A percentile compares a stretch with the other conserved stretches of the same genome.
phyloP scores from a whole-genome alignment of 1,140 invertebrate genomes.

The Linepithema humile region DNA sequence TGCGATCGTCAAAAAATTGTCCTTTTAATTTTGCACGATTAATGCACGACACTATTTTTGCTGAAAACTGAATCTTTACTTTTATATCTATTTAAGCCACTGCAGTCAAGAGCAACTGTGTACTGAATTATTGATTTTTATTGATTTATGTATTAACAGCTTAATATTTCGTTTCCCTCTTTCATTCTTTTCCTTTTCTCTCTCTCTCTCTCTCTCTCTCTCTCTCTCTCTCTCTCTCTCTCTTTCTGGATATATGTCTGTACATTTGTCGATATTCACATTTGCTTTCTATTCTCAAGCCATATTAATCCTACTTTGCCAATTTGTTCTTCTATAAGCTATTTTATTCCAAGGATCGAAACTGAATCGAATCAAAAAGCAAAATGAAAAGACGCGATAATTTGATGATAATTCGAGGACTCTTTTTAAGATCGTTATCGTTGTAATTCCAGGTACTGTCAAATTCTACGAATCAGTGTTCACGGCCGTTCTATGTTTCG shows the following conservation, averaged over 20 bases:
- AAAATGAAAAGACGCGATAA: not conserved
- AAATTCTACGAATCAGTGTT: slow-evolving; percentile 71
- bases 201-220: too few species aligned
- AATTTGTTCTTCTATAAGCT: not conserved
- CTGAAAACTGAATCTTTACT: slow-evolving; percentile 12
- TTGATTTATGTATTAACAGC: slow-evolving; percentile 26
- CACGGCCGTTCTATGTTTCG: slow-evolving; percentile 80
- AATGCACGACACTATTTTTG: not conserved
- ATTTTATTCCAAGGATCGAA: not conserved
- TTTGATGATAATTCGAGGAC: not conserved
- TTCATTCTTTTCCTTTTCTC: too few species aligned
- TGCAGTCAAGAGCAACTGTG: not conserved
- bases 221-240: not conserved
- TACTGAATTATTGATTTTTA: slow-evolving; percentile 36
- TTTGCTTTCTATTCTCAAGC: not conserved
- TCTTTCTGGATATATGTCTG: not conserved
- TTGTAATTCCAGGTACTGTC: slow-evolving; percentile 76
- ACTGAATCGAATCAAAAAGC: not conserved
- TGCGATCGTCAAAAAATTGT: slow-evolving; percentile 9
- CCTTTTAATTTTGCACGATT: not conserved
- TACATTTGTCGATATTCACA: not conserved
- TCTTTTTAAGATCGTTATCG: slow-evolving; percentile 33
- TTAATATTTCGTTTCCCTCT: slow-evolving; percentile 15
- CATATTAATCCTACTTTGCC: not conserved
- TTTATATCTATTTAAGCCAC: slow-evolving; percentile 22